Percentiles rank a stretch among this genome's conserved stretches.
Evolutionary conservation across 2,888 invertebrate species (phyloP).

Genomic region (Pogonocherus hispidulus): DNA sequence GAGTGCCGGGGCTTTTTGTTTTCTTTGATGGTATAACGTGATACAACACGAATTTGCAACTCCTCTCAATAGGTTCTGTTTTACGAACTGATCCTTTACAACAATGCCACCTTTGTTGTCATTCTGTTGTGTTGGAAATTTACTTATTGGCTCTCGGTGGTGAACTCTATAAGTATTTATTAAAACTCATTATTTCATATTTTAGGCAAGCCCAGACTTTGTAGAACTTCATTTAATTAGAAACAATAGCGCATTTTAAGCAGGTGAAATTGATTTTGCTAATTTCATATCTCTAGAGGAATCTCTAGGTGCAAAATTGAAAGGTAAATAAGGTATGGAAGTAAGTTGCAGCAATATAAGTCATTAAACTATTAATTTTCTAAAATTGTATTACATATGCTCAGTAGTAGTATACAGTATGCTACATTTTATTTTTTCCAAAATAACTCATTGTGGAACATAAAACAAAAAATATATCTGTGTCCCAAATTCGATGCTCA

Average conservation of each 20-base stretch:
- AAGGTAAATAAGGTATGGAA: not conserved
- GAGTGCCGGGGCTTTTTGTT: conserved; percentile 60
- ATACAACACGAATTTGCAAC: conserved; percentile 61
- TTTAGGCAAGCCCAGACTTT: not conserved
- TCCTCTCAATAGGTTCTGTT: conserved; percentile 39
- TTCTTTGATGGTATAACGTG: conserved; percentile 59
- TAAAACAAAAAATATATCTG: no score
- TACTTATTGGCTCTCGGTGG: conserved; percentile 16
- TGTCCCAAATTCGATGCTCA: no score
- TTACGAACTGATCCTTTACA: conserved; percentile 31
- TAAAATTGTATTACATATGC: no score
- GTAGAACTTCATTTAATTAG: not conserved
- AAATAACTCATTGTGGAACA: no score
- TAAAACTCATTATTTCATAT: conserved; percentile 10
- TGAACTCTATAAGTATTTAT: conserved; percentile 17
- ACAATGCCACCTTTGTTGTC: conserved; percentile 36
- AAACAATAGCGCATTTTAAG: not conserved
- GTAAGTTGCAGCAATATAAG: no score
- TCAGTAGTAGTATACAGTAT: no score
- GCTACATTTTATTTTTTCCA: no score
- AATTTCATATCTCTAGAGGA: not conserved
- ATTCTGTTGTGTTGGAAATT: conserved; percentile 29
- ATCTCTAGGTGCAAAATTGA: not conserved
- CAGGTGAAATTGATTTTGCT: not conserved
- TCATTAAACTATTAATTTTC: no score